Conservation (phyloP, 1,140 invertebrate species). For the Sycophaga agraensis region DNA sequence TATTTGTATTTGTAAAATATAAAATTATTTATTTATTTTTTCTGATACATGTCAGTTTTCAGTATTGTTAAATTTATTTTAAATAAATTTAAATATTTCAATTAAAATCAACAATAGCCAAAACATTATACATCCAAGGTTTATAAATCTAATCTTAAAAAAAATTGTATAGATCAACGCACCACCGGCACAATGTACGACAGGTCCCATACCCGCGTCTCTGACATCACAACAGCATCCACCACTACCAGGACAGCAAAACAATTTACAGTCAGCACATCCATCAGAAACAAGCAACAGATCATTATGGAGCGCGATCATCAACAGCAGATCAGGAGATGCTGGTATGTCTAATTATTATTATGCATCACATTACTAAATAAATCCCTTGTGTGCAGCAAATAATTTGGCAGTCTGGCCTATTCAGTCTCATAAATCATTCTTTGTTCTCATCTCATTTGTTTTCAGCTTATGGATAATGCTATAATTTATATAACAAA, state of each 20-base stretch:
- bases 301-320: constrained; percentile 63
- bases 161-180: constrained; percentile 47
- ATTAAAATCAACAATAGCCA: too few species aligned
- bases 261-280: constrained; percentile 44
- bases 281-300: constrained; percentile 55
- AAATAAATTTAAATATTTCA: too few species aligned
- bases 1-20: not conserved
- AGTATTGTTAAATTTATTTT: not conserved
- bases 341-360: constrained; percentile 40
- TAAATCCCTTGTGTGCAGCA: not conserved
- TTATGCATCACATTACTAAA: too few species aligned
- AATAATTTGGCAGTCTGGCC: too few species aligned
- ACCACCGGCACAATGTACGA: constrained; percentile 50
- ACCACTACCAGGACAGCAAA: constrained; percentile 51
- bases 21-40: not conserved
- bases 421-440: too few species aligned
- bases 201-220: constrained; percentile 45
- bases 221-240: constrained; percentile 48
- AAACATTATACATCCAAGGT: too few species aligned
- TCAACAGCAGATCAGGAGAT: constrained; percentile 58
- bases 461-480: too few species aligned
- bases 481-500: too few species aligned
- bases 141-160: too few species aligned
- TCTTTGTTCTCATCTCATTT: too few species aligned
- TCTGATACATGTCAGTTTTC: not conserved